Percentiles rank a stretch among this genome's conserved stretches.
These are phyloP conservation scores for Malacoctenus gilli DNA, from an alignment of 2,797 vertebrate species.

Conservation along the genomic window DNA sequence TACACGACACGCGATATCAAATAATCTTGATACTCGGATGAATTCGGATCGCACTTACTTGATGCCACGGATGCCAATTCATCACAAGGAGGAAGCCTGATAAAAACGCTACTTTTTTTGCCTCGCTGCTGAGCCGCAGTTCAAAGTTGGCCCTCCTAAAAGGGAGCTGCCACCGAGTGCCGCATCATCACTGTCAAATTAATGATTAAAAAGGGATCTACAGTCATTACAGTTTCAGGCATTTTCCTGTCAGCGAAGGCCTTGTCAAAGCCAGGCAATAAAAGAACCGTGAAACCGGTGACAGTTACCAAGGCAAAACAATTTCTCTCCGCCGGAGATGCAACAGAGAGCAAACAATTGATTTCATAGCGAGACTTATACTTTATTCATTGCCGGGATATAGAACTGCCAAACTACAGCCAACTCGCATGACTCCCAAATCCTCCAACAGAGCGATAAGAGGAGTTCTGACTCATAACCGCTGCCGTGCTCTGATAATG, in stretches of 20 bases:
- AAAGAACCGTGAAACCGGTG: constrained; percentile 45
- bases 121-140: not conserved
- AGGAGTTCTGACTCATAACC: constrained; percentile 43
- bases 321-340: constrained; percentile 56
- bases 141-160: not conserved
- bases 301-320: constrained; percentile 66
- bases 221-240: constrained; percentile 49
- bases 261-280: constrained; percentile 50
- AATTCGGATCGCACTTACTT: too few species aligned
- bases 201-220: constrained; percentile 65
- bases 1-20: too few species aligned
- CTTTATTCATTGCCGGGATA: constrained; percentile 65
- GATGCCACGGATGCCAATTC: too few species aligned
- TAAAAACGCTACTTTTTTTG: too few species aligned
- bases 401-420: constrained; percentile 51
- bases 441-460: constrained; percentile 54
- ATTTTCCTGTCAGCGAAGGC: constrained; percentile 44
- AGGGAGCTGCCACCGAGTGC: constrained; percentile 15
- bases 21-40: too few species aligned
- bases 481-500: constrained; percentile 37
- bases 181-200: constrained; percentile 49
- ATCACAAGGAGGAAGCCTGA: too few species aligned
- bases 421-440: constrained; percentile 58
- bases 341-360: constrained; percentile 64
- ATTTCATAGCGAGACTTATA: constrained; percentile 60